These are phyloP conservation scores for Drosophila limbata DNA, from an alignment of 2,888 invertebrate species.

Conservation along the genomic window DNA sequence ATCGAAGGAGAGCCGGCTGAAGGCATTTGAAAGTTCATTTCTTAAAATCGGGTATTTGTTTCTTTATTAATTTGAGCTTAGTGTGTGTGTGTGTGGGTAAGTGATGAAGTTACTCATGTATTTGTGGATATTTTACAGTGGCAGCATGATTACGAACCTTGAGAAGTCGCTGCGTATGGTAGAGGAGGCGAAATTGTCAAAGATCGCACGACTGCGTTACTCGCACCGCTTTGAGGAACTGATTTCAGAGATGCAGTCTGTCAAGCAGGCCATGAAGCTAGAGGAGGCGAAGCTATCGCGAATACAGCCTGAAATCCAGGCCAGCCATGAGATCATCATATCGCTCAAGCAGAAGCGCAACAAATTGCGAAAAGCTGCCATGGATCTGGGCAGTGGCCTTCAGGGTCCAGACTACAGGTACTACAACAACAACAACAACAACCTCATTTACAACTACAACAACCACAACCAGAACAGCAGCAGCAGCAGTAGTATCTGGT, in stretches of 20 bases:
- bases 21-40: conserved; percentile 81
- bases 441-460: conserved; percentile 24
- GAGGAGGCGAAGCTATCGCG: conserved; percentile 79
- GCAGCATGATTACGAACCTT: conserved; percentile 79
- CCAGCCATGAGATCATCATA: conserved; percentile 79
- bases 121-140: conserved; percentile 52
- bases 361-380: conserved; percentile 78
- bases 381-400: conserved; percentile 75
- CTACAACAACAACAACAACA: conserved; percentile 40
- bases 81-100: not conserved
- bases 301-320: conserved; percentile 82
- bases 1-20: conserved; percentile 68
- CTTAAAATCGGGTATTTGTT: conserved; percentile 77
- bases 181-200: conserved; percentile 77
- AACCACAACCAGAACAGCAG: conserved; percentile 13
- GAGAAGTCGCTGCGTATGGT: conserved; percentile 82
- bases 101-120: not conserved
- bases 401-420: conserved; percentile 78
- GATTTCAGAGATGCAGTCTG: conserved; percentile 71
- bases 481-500: conserved; percentile 17
- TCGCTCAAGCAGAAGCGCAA: conserved; percentile 77
- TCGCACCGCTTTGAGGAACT: conserved; percentile 80
- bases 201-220: conserved; percentile 74
- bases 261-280: conserved; percentile 70
- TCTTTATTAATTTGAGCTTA: not conserved